Conservation (phyloP, 2,113 vertebrate genomes). For the Peromyscus californicus region DNA sequence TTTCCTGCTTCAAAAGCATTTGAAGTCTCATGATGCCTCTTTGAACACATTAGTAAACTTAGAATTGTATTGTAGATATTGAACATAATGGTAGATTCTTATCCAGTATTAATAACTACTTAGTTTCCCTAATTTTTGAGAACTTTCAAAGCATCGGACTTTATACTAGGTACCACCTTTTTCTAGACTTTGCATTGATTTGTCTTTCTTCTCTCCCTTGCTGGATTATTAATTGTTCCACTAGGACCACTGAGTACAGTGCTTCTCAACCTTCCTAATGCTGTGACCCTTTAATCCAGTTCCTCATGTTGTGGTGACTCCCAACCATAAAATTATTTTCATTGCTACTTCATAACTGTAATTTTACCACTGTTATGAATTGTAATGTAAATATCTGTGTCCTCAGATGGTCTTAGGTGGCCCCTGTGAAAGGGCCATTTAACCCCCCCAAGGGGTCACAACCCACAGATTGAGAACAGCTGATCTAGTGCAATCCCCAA, state of each 20-base stretch:
- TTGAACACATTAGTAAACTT: slow-evolving; percentile 54
- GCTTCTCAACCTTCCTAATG: not conserved
- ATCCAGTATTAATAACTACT: slow-evolving; percentile 32
- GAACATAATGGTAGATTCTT: slow-evolving; percentile 46
- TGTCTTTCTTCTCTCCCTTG: slow-evolving; percentile 37
- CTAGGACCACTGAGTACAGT: not conserved
- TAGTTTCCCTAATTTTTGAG: slow-evolving; percentile 65
- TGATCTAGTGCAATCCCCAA: not conserved
- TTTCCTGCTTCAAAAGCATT: slow-evolving; percentile 63
- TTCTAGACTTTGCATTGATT: slow-evolving; percentile 38
- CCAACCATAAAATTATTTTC: not conserved
- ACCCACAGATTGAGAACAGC: not conserved
- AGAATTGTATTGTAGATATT: slow-evolving; percentile 45
- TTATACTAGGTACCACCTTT: not conserved
- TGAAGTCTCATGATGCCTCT: slow-evolving; percentile 36
- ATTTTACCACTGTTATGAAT: not conserved
- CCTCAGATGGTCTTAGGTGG: not conserved
- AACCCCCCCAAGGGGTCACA: not conserved
- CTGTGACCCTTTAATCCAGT: not conserved
- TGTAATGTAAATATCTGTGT: not conserved
- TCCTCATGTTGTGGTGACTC: not conserved
- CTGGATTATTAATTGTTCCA: slow-evolving; percentile 21
- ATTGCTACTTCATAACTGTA: not conserved
- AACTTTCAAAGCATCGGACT: slow-evolving; percentile 15
- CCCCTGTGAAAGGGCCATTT: not conserved